Evolutionary conservation across 2,888 invertebrate genomes (phyloP), one percentile per base, ranked within the genome.

Genomic region (Eupithecia exiguata): DNA sequence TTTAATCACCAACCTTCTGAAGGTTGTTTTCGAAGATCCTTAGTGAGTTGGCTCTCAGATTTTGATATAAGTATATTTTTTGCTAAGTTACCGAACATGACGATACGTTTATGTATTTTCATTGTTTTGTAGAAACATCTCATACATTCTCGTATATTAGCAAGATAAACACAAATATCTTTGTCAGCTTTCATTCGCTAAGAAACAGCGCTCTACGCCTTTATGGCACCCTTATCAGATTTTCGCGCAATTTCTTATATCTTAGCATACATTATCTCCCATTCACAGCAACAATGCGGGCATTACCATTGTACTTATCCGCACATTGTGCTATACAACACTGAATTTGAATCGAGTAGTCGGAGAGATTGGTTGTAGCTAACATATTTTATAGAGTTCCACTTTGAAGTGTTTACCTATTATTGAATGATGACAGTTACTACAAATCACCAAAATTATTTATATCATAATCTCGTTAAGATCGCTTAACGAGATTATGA

Each of bases 201-300:
- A 63, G 25, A 69, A 12, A 61, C 38, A 40, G 38, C 21, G 40
- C 40, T 66, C 14, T 25, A 38, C 38, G 40, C 0, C 38, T 66
- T 65, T 65, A 65, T 65, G 38, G 36, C 10, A 65, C 38, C 69
- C 7, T 71, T 69, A 71, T 70, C 62, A 66, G 72, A 72, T 70
- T 66, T 62, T 36, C 69, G 69, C 72, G 72, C 63, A 49, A 62
- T 74, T 69, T 43, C 72, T 69, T 66, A 69, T 67, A 75, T 65
- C 72, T 75, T 38, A 68, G 70, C 75, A 75, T 75, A 72, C 72
- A 75, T 75, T 75, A 75, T 75, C 63, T 71, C 40, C 69, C 65
- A 71, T 74, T 74, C 66, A 76, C 46, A 46, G 43, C 76, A 71
- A 74, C 69, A 76, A 72, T 71, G 65, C 71, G 67, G 35, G 74